Evolutionary conservation across 2,797 vertebrate species (phyloP).

Genomic region (Pachyuromys duprasi): DNA sequence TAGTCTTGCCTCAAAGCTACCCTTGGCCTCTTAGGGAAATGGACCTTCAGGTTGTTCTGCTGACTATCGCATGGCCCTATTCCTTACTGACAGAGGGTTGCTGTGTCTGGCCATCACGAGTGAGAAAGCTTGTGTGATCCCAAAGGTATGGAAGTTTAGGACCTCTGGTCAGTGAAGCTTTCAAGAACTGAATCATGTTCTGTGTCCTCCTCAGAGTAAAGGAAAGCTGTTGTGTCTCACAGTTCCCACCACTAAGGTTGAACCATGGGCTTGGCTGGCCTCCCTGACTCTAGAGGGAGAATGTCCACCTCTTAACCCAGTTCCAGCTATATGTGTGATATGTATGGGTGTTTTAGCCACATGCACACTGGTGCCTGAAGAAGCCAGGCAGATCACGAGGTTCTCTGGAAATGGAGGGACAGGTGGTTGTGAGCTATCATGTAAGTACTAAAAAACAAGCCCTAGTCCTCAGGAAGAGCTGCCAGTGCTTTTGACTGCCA

Average conservation of each 20-base stretch:
- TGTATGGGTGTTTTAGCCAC: not conserved
- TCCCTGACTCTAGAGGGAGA: not conserved
- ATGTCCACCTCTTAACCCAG: not conserved
- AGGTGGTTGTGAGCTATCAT: not conserved
- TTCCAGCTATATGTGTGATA: not conserved
- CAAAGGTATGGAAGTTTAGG: not conserved
- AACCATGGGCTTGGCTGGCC: not conserved
- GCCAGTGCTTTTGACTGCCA: not conserved
- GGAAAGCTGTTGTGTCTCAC: not conserved
- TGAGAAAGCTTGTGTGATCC: not conserved
- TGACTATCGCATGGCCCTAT: not conserved
- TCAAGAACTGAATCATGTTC: slow-evolving; percentile 2
- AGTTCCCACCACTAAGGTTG: not conserved
- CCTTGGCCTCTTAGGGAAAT: not conserved
- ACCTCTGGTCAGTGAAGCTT: not conserved
- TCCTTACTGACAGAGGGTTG: slow-evolving; percentile 45
- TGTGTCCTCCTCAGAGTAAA: not conserved
- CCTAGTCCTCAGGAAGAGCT: not conserved
- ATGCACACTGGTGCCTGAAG: not conserved
- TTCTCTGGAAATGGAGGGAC: not conserved
- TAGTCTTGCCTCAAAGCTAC: not conserved
- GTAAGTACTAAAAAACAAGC: not conserved
- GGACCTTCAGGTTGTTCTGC: not conserved
- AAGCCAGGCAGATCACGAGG: not conserved
- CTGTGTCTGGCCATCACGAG: not conserved